Conservation (phyloP, 1,140 invertebrate genomes). For the Leptinotarsa undecemlineata region DNA sequence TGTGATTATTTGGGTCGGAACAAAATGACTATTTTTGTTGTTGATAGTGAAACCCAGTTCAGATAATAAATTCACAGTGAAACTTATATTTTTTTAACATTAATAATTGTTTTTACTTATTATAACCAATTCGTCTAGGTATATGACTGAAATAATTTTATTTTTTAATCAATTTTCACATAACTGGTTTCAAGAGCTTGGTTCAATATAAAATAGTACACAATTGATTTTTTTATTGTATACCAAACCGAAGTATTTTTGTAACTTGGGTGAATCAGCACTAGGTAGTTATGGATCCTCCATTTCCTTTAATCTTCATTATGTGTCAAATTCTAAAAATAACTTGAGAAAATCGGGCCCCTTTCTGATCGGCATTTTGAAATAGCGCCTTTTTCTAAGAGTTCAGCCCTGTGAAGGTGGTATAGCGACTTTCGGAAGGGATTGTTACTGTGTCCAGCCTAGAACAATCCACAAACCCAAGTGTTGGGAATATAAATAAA, state of each 20-base stretch:
- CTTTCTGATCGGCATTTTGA: neutral
- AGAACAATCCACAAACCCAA: no score
- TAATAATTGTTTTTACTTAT: neutral
- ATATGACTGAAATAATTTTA: conserved; percentile 24
- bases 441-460: neutral
- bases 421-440: neutral
- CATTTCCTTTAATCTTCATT: no score
- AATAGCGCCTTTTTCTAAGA: conserved; percentile 18
- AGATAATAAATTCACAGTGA: conserved; percentile 18
- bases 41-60: conserved; percentile 30
- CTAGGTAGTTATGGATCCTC: conserved; percentile 45
- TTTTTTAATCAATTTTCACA: conserved; percentile 25
- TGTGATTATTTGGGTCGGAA: conserved; percentile 16
- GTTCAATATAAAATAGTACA: conserved; percentile 39
- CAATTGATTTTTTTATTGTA: conserved; percentile 27
- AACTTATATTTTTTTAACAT: neutral
- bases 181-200: conserved; percentile 31
- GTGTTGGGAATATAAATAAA: no score
- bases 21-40: conserved; percentile 27
- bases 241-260: conserved; percentile 41
- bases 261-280: conserved; percentile 24
- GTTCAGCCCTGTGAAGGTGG: neutral
- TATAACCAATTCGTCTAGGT: conserved; percentile 34
- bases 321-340: conserved; percentile 43
- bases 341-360: conserved; percentile 42